Evolutionary conservation across 2,113 vertebrate genomes (phyloP).

Genomic region (Nerophis lumbriciformis): DNA sequence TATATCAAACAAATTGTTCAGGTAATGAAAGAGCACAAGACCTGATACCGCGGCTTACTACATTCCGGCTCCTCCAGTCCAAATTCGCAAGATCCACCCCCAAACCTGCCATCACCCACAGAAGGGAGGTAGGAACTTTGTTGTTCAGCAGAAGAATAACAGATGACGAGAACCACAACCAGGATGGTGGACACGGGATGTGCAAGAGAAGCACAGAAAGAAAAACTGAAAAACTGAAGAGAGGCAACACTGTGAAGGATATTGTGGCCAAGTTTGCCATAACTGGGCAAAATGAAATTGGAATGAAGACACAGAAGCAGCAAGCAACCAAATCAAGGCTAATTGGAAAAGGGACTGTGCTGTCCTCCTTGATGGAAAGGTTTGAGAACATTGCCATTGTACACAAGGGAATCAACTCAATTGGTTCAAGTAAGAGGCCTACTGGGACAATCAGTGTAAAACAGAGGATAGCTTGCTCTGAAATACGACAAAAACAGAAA

Average conservation of each 20-base stretch:
- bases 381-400: constrained; percentile 74
- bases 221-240: constrained; percentile 24
- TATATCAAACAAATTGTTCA: not conserved
- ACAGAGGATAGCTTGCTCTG: constrained; percentile 25
- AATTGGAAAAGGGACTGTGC: constrained; percentile 56
- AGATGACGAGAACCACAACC: constrained; percentile 17
- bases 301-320: constrained; percentile 34
- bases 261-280: constrained; percentile 79
- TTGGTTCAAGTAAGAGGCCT: constrained; percentile 17
- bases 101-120: constrained; percentile 67
- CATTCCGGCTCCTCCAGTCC: constrained; percentile 84
- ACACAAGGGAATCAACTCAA: constrained; percentile 45
- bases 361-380: constrained; percentile 73
- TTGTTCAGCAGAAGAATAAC: constrained; percentile 42
- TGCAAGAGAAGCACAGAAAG: constrained; percentile 12
- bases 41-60: constrained; percentile 54
- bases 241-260: constrained; percentile 72
- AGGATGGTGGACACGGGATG: constrained; percentile 18
- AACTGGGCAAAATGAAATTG: constrained; percentile 71
- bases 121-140: constrained; percentile 80
- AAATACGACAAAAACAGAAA: constrained; percentile 16
- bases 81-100: constrained; percentile 80
- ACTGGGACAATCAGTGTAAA: constrained; percentile 21
- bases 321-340: constrained; percentile 28
- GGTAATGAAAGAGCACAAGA: constrained; percentile 17